These are phyloP conservation scores for Axis porcinus DNA, from an alignment of 2,113 vertebrate genomes.

Conservation along the genomic window DNA sequence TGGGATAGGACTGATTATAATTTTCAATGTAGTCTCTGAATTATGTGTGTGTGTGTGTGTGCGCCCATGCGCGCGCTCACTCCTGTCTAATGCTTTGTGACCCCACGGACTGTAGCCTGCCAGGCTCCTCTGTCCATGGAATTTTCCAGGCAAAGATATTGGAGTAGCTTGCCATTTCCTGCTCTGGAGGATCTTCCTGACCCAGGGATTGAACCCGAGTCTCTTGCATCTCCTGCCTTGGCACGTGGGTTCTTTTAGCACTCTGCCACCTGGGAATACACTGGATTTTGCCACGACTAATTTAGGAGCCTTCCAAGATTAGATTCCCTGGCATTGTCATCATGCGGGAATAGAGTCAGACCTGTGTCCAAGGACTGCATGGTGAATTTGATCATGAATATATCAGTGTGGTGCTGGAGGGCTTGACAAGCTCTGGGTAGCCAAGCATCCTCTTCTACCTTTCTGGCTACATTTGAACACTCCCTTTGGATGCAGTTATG, in stretches of 20 bases:
- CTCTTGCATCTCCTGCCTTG: not conserved
- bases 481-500: not conserved
- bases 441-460: not conserved
- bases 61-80: fast-evolving
- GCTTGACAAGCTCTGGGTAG: not conserved
- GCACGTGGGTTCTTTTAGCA: not conserved
- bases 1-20: not conserved
- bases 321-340: not conserved
- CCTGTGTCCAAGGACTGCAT: not conserved
- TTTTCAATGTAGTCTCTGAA: not conserved
- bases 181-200: not conserved
- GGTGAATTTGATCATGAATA: not conserved
- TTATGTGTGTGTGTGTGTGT: fast-evolving
- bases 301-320: not conserved
- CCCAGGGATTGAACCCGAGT: not conserved
- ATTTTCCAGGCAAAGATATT: not conserved
- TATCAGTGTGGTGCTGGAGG: not conserved
- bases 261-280: not conserved
- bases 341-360: not conserved
- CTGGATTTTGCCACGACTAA: not conserved
- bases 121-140: not conserved
- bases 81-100: not conserved
- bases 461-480: not conserved
- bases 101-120: not conserved
- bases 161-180: not conserved